Conservation (phyloP, 1,140 invertebrate species). For the Lasioglossum albipes region DNA sequence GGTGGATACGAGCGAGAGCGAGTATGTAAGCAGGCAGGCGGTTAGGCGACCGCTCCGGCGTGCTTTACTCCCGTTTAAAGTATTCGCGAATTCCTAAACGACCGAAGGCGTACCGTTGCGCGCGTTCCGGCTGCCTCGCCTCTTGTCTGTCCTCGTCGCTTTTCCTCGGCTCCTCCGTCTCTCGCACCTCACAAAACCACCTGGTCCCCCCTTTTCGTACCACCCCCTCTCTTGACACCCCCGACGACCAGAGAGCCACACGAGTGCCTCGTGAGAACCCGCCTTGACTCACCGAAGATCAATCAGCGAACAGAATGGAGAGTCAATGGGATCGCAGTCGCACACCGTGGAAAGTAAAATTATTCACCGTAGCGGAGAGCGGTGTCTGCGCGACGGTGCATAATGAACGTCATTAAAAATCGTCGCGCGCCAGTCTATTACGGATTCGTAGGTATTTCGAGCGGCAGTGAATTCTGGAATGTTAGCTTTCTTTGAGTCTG, state of each 20-base stretch:
- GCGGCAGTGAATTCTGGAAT: conserved; percentile 28
- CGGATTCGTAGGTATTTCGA: conserved; percentile 38
- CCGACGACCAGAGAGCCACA: not conserved
- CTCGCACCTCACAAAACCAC: too few species aligned
- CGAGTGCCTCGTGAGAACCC: conserved; percentile 71
- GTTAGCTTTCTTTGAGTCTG: conserved; percentile 22
- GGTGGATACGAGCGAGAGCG: too few species aligned
- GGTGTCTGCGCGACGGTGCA: conserved; percentile 20
- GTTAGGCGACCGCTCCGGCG: not conserved
- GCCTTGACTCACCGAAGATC: conserved; percentile 64
- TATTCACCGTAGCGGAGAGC: not conserved
- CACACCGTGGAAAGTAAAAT: not conserved
- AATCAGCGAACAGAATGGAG: too few species aligned
- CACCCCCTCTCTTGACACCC: not conserved
- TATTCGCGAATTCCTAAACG: conserved; percentile 63
- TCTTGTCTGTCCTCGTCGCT: conserved; percentile 38
- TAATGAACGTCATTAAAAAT: conserved; percentile 30
- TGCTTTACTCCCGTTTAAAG: conserved; percentile 61
- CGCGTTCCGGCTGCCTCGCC: conserved; percentile 12
- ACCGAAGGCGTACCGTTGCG: conserved; percentile 53
- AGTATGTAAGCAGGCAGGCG: too few species aligned
- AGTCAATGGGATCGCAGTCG: not conserved
- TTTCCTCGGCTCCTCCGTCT: conserved; percentile 20
- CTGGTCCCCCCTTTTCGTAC: too few species aligned
- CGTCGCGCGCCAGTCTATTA: conserved; percentile 26